Percentiles rank a stretch among this genome's conserved stretches.
phyloP scores from a whole-genome alignment of 1,140 invertebrate genomes.

The Cataglyphis hispanica region DNA sequence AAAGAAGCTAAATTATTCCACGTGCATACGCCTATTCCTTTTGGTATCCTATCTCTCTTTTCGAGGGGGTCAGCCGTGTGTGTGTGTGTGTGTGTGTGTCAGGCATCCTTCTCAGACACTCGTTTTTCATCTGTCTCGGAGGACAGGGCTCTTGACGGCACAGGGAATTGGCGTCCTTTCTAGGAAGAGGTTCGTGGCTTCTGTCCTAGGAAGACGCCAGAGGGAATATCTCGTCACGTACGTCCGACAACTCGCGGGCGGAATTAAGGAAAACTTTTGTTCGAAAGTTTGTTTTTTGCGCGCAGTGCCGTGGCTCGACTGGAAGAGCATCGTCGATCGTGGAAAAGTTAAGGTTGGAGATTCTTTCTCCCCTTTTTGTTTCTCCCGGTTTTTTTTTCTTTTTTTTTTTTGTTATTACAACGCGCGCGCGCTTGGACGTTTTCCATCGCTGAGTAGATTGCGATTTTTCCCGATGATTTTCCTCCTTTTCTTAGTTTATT shows the following conservation, averaged over 20 bases:
- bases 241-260: slow-evolving; percentile 62
- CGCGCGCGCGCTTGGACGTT: neutral
- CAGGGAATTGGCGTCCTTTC: slow-evolving; percentile 70
- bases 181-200: slow-evolving; percentile 58
- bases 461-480: slow-evolving; percentile 37
- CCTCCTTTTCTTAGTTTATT: slow-evolving; percentile 26
- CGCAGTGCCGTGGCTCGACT: slow-evolving; percentile 44
- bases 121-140: slow-evolving; percentile 78
- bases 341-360: slow-evolving; percentile 58
- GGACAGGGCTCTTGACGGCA: slow-evolving; percentile 68
- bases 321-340: slow-evolving; percentile 62
- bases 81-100: neutral
- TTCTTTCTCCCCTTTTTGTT: neutral
- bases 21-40: slow-evolving; percentile 57
- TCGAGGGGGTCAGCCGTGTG: slow-evolving; percentile 66
- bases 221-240: slow-evolving; percentile 76
- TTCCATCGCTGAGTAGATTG: slow-evolving; percentile 4
- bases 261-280: slow-evolving; percentile 73
- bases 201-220: slow-evolving; percentile 68
- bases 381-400: slow-evolving; percentile 12
- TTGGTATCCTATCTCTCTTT: slow-evolving; percentile 51
- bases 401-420: slow-evolving; percentile 48
- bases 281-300: slow-evolving; percentile 67
- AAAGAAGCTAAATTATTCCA: slow-evolving; percentile 64
- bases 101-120: slow-evolving; percentile 57